Evolutionary conservation across 1,140 invertebrate species (phyloP).

Genomic region (Bombus confusus): DNA sequence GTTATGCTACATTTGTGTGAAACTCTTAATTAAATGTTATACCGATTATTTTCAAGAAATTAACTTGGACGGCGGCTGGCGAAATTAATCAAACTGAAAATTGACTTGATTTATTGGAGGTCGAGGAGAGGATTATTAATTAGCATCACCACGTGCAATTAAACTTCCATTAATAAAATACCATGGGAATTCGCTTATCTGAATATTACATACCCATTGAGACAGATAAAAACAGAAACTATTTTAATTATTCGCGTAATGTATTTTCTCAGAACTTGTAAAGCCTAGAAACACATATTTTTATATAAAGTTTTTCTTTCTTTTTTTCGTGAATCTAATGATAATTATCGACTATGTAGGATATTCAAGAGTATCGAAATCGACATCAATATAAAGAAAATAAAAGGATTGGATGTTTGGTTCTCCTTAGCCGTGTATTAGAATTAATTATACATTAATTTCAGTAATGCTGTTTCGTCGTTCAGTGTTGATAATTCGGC

Average conservation of each 20-base stretch:
- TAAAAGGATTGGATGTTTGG: too few species aligned
- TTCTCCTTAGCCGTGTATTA: neutral
- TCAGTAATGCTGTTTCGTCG: constrained; percentile 16
- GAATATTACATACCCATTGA: neutral
- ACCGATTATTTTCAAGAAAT: constrained; percentile 29
- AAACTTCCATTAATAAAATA: constrained; percentile 25
- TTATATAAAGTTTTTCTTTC: neutral
- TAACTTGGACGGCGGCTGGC: neutral
- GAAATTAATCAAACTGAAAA: constrained; percentile 36
- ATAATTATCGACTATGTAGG: neutral
- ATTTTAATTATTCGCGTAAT: neutral
- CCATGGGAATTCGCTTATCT: neutral
- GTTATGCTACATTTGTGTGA: neutral
- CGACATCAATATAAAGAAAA: neutral
- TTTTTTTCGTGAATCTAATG: neutral
- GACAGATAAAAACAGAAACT: too few species aligned
- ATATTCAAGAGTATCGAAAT: neutral
- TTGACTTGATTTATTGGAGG: constrained; percentile 18
- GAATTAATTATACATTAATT: constrained; percentile 42
- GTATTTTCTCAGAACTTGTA: neutral
- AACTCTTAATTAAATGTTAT: constrained; percentile 10
- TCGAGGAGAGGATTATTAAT: constrained; percentile 18
- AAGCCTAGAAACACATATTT: neutral
- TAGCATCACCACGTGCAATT: constrained; percentile 14
- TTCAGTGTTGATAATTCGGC: constrained; percentile 12